Conservation (phyloP, 2,797 vertebrate species). For the Helostoma temminkii region DNA sequence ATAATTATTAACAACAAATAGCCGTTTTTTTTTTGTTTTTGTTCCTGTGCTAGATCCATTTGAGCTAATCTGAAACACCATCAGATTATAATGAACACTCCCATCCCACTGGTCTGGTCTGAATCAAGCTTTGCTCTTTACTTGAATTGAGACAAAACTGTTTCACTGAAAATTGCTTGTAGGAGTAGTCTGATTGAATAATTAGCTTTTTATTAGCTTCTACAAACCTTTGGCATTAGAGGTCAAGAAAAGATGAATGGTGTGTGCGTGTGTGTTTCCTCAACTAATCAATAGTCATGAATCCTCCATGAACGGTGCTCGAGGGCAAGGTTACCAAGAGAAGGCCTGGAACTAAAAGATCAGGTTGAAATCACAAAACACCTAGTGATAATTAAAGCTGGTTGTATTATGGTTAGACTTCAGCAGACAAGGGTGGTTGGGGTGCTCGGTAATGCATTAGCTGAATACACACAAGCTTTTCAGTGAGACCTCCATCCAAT, state of each 20-base stretch:
- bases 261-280: conserved; percentile 19
- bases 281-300: conserved; percentile 73
- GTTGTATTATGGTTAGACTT: conserved; percentile 27
- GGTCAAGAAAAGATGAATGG: conserved; percentile 73
- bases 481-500: conserved; percentile 18
- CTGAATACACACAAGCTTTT: conserved; percentile 13
- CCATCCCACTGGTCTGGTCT: conserved; percentile 24
- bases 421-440: conserved; percentile 6
- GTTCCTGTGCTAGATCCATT: conserved; percentile 30
- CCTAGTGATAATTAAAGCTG: conserved; percentile 41
- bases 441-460: conserved; percentile 1
- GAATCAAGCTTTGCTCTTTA: conserved; percentile 32
- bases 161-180: conserved; percentile 61
- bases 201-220: conserved; percentile 76
- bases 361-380: conserved; percentile 20
- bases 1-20: conserved; percentile 52
- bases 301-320: conserved; percentile 39
- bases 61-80: conserved; percentile 48
- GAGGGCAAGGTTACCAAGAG: conserved; percentile 55
- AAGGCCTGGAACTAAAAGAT: conserved; percentile 26
- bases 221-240: conserved; percentile 71
- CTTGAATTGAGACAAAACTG: conserved; percentile 46
- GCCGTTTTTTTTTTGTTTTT: conserved; percentile 32
- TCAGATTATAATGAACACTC: conserved; percentile 52
- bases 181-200: conserved; percentile 71